Base-by-base conservation (phyloP, 2,888 invertebrate genomes). In the Sipha maydis region DNA sequence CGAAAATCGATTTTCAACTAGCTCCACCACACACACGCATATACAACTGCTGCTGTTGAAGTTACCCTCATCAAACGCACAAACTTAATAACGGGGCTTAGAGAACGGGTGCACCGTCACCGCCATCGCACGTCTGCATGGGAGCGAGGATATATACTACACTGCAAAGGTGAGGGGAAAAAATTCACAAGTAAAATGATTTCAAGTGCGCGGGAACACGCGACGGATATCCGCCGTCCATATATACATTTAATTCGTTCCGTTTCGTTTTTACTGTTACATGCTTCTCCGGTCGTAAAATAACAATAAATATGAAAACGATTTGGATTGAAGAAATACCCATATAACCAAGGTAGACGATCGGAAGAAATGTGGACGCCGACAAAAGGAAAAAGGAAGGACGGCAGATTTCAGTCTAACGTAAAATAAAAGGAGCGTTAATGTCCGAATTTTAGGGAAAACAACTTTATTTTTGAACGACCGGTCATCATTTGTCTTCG, bases 1-100 rank as follows among this genome's bases (percentile, higher is more conserved):
- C 28, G 83, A 84, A 76, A 84, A 84, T 84, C 83, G 71, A 83
- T 83, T 83, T 71, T 71, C 31, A 25, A 17, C 71, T 83, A 71
- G 31, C 31, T 31, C 28, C 41, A 19, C 82, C 7, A 9, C 21
- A 19, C 38, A 56, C 4, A 5, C 21, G 21, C 14, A n/a, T 28
- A 41, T 41, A 67, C 61, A 5, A 78, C 56, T 79, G 31, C 34
- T 25, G 31, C 19, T 3, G 19, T 3, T 31, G 0, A 69, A 67
- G 28, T 31, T 31, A 76, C 84, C 84, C 84, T 84, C 84, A 19
- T 84, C 67, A 67, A 84, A 84, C 61, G 56, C 38, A 76, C 38
- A 56, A 41, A 31, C 28, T 77, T 77, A 67, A 85, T 77, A 85
- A 85, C 76, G 31, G 76, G 31, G 28, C 31, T 61, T 67, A 14